Conservation (phyloP, 2,797 vertebrate species). For the Sphenopsis melanotis region DNA sequence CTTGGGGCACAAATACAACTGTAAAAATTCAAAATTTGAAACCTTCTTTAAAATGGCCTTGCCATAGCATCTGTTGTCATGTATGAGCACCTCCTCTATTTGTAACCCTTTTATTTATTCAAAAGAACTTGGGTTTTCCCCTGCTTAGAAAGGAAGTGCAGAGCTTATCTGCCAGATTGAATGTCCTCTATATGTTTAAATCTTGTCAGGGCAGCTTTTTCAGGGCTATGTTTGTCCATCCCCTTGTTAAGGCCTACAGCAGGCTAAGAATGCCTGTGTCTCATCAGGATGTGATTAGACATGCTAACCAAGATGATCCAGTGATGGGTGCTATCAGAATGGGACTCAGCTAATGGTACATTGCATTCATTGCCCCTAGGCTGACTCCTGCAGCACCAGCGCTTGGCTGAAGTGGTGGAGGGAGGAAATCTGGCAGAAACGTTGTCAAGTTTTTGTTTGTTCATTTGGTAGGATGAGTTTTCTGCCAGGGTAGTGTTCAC, state of each 20-base stretch:
- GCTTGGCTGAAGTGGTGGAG: rapidly evolving
- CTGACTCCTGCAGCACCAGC: neutral
- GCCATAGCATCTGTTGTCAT: neutral
- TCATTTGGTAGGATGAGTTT: neutral
- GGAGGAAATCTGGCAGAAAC: neutral
- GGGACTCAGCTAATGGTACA: neutral
- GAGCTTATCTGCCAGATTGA: neutral
- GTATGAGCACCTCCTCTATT: rapidly evolving
- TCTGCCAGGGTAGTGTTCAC: neutral
- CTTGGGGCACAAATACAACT: neutral
- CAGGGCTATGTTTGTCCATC: neutral
- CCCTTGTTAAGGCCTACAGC: neutral
- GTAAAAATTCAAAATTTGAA: neutral
- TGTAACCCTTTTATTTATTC: neutral
- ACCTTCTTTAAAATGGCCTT: neutral
- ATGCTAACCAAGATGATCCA: neutral
- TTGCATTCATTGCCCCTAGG: neutral
- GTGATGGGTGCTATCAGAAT: neutral
- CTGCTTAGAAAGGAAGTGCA: neutral
- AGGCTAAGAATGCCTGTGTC: neutral
- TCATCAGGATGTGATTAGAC: rapidly evolving
- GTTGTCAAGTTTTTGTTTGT: neutral
- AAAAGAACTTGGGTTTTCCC: neutral
- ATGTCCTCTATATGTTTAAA: neutral
- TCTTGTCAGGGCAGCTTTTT: neutral